Conservation (phyloP, 1,140 invertebrate genomes). For the Leptinotarsa undecemlineata region DNA sequence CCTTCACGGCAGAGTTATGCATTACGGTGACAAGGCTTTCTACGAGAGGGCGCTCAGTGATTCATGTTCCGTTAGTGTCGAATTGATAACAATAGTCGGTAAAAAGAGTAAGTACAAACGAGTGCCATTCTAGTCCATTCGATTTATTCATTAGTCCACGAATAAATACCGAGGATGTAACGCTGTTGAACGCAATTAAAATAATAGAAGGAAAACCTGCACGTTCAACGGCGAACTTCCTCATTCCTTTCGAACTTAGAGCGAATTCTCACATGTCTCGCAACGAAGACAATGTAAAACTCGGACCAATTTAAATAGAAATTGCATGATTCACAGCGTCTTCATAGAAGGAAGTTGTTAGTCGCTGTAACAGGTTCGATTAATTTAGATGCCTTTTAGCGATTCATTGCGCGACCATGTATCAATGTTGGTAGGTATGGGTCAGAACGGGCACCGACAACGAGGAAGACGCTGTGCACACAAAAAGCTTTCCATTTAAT, state of each 20-base stretch:
- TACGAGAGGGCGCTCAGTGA: too few species aligned
- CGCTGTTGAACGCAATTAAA: not conserved
- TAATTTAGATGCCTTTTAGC: not conserved
- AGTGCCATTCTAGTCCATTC: not conserved
- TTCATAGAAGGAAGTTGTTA: slow-evolving; percentile 3
- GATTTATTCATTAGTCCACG: not conserved
- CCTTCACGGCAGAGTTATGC: too few species aligned
- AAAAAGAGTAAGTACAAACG: not conserved
- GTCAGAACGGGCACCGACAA: too few species aligned
- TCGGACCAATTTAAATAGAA: slow-evolving; percentile 2
- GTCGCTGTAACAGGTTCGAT: not conserved
- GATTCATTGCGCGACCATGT: not conserved
- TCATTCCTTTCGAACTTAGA: not conserved
- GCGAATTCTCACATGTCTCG: not conserved
- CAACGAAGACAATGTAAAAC: not conserved
- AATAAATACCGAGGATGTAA: slow-evolving; percentile 2
- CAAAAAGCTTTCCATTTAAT: too few species aligned
- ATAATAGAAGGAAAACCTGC: not conserved
- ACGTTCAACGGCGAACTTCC: not conserved
- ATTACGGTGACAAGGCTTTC: too few species aligned
- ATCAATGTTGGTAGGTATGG: not conserved
- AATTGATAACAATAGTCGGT: too few species aligned
- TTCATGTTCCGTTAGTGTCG: too few species aligned
- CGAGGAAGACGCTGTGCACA: too few species aligned
- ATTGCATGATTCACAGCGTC: not conserved